Evolutionary conservation across 2,888 invertebrate species (phyloP).

Genomic region (Tipula lateralis): DNA sequence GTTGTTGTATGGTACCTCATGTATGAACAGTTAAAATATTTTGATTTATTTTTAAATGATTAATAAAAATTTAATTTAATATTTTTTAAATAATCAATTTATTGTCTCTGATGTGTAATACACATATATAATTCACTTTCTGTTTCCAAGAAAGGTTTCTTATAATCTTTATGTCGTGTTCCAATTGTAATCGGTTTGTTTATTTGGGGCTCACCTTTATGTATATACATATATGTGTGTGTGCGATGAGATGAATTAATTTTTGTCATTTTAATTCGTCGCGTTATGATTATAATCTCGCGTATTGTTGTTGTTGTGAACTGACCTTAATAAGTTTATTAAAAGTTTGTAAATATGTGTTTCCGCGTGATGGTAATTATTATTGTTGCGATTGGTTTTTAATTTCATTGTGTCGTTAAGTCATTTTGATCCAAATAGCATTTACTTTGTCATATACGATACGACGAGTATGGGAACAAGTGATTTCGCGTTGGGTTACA

Average conservation of each 20-base stretch:
- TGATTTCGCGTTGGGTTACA: not conserved
- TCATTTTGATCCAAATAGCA: not conserved
- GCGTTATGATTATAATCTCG: not conserved
- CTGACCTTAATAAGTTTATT: conserved; percentile 19
- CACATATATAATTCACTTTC: not conserved
- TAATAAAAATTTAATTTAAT: conserved; percentile 16
- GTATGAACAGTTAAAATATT: not conserved
- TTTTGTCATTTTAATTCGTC: conserved; percentile 24
- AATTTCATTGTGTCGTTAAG: not conserved
- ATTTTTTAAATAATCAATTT: not conserved
- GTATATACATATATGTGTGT: no score
- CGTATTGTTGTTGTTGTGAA: not conserved
- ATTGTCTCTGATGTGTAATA: not conserved
- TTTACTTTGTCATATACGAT: not conserved
- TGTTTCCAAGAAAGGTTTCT: not conserved
- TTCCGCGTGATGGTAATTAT: conserved; percentile 15
- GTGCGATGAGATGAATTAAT: not conserved
- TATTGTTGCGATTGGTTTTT: not conserved
- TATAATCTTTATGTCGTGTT: not conserved
- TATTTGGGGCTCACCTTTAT: not conserved
- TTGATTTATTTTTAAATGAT: conserved; percentile 24
- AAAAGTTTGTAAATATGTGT: not conserved
- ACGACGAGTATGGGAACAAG: not conserved
- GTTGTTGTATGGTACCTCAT: not conserved
- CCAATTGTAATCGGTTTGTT: conserved; percentile 24